Evolutionary conservation across 2,888 invertebrate genomes (phyloP), one percentile per base, ranked within the genome.

Genomic region (Melanchra persicariae): DNA sequence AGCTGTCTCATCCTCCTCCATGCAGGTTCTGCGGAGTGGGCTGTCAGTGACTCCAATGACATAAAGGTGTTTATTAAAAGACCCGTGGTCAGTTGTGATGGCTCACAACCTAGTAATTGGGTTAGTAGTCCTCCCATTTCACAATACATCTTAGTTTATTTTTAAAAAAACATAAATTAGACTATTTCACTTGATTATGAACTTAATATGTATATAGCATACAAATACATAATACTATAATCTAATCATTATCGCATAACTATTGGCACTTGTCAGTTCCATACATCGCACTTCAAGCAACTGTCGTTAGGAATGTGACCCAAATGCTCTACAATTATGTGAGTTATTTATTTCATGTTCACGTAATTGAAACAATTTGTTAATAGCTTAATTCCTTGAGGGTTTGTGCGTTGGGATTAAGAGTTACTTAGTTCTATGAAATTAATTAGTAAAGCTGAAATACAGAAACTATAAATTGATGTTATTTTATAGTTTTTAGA

Each of bases 351-450:
- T 74, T 82, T 63, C 67, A 66, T 30, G 40, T 57, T 6, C 26
- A 55, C 15, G 7, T 72, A 61, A 77, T 83, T 76, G 73, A 79
- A 76, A 43, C 63, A 70, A 74, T 77, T 65, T 69, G 58, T 65
- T 69, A 61, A 75, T 67, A 49, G 58, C 49, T 82, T 69, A 10
- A 69, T 62, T 55, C 81, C 63, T 60, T 40, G 61, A 30, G 52
- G 66, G 37, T 65, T 52, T 26, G 17, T 26, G 40, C 22, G 24
- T 24, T 22, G 40, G 17, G 34, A 45, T 60, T 76, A 34, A 0
- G 12, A n/a, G 5, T 19, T 37, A 51, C 17, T 43, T 26, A 34
- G 17, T 47, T 6, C 1, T 34, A 34, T 34, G 34, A 7, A n/a
- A 19, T 57, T 26, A 19, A 57, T 72, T 45, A 37, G 0, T 37